Evolutionary conservation across 2,113 vertebrate genomes (phyloP), one percentile per base, ranked within the genome.

Genomic region (Podarcis cretensis): DNA sequence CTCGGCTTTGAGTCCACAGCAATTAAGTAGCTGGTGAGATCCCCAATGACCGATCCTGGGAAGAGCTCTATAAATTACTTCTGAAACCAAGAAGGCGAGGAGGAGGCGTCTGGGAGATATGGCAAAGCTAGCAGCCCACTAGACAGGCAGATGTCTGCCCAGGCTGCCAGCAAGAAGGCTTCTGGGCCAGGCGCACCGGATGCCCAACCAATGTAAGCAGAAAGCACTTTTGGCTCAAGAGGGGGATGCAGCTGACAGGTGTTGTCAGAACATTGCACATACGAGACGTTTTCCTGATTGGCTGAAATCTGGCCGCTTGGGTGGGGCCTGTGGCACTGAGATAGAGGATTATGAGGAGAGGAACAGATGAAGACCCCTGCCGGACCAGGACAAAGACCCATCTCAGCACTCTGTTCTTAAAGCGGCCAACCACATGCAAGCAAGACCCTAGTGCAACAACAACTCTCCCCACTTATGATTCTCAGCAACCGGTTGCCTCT

Each of bases 71-170:
- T 85, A 63, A 57, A 32, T n/a, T 57, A 59, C n/a, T 20, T 74
- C 69, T n/a, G n/a, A 54, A 59, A 14, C 14, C 14, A 68, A 68
- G 25, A n/a, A 20, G 48, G 54, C 23, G 27, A 16, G 1, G n/a
- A 75, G n/a, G n/a, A 75, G 73, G 32, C 54, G 75, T 85, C 83
- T 85, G 71, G 59, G 83, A 85, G 71, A 75, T 13, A 25, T 18
- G 32, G 83, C 21, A 10, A 75, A 63, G 54, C 71, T 37, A 71
- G 32, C 48, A 27, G 63, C 20, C 83, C 14, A 16, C 27, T 12
- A 25, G 84, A 9, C 59, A 35, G 75, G 73, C 85, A 86, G 85
- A 87, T 91, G 40, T 84, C 35, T 21, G 66, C 66, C 25, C 83
- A 57, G 21, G 57, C 48, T 54, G n/a, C 69, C 21, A 1, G 30